Base-by-base conservation (phyloP, 2,113 vertebrate species). In the Phodopus roborovskii region DNA sequence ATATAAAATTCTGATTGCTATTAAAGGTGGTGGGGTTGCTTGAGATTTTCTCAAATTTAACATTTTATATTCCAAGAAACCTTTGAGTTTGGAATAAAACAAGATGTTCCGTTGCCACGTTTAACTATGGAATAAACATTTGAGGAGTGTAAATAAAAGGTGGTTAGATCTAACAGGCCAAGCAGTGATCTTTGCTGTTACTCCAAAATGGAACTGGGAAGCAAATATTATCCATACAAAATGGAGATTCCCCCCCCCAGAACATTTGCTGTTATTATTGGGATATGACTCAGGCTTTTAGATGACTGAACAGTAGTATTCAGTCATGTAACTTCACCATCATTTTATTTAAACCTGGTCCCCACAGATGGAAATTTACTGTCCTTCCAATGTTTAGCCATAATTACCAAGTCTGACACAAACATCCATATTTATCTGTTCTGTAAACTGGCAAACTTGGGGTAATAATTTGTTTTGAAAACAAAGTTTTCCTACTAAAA, bases 401-500 rank as follows among this genome's bases (percentile, higher is more conserved):
- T 73, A 83, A 91, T 71, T 95, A 97, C 74, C 56, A 96, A 83
- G 56, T 16, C 74, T 64, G 36, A 58, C 68, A 33, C 60, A 83
- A 94, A 95, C 45, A 74, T 81, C 68, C 56, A 62, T 92, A 88
- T 95, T 95, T 92, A 88, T 93, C 79, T 93, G 33, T 88, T 95
- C 88, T 78, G 68, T 91, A 94, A 97, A 95, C 79, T 79, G 90
- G 62, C 42, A 86, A 91, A 53, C 70, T 91, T 53, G 62, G 13
- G 33, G 30, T 79, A n/a, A 91, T 91, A 77, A 90, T 91, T 96
- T 95, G 83, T 94, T 97, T 94, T 78, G 92, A 92, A 97, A 97
- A 96, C 88, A 93, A 94, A 64, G 4, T 92, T 94, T 96, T 97
- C 96, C 92, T 92, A 83, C 91, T 96, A 87, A 90, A 97, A 89